A percentile compares a stretch with the other conserved stretches of the same genome.
phyloP scores from a whole-genome alignment of 2,888 invertebrate species.

The Stenotaenia linearis region DNA sequence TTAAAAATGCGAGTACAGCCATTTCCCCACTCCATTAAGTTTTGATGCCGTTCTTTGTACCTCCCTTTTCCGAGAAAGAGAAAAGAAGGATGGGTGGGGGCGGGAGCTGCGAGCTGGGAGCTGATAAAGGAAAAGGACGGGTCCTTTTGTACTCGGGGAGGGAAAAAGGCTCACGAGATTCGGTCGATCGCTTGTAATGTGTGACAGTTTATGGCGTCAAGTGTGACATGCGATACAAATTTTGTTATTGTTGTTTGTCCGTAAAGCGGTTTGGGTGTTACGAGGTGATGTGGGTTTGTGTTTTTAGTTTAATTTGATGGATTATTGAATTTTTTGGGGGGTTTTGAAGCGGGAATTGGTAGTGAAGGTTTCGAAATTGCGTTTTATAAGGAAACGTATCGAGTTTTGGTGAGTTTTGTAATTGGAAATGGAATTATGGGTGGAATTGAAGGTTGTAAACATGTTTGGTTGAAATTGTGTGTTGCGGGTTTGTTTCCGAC shows the following conservation, averaged over 20 bases:
- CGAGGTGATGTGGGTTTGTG: background rate
- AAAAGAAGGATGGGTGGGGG: background rate
- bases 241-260: constrained; percentile 1
- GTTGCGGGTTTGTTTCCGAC: no score
- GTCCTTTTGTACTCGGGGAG: background rate
- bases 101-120: no score
- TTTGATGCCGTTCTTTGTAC: constrained; percentile 23
- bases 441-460: no score
- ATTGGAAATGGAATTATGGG: no score
- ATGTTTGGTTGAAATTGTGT: no score
- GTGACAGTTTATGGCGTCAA: constrained; percentile 7
- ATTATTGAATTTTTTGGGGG: background rate
- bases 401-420: no score
- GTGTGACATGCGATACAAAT: constrained; percentile 21
- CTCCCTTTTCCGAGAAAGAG: background rate
- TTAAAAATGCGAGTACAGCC: constrained; percentile 24
- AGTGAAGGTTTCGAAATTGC: no score
- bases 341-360: no score
- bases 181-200: background rate
- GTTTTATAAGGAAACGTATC: no score
- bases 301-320: no score
- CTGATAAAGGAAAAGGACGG: constrained; percentile 1
- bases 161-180: background rate
- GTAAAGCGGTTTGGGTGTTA: background rate
- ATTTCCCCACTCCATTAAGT: constrained; percentile 26